phyloP scores from a whole-genome alignment of 2,113 vertebrate genomes.

The Craseonycteris thonglongyai region DNA sequence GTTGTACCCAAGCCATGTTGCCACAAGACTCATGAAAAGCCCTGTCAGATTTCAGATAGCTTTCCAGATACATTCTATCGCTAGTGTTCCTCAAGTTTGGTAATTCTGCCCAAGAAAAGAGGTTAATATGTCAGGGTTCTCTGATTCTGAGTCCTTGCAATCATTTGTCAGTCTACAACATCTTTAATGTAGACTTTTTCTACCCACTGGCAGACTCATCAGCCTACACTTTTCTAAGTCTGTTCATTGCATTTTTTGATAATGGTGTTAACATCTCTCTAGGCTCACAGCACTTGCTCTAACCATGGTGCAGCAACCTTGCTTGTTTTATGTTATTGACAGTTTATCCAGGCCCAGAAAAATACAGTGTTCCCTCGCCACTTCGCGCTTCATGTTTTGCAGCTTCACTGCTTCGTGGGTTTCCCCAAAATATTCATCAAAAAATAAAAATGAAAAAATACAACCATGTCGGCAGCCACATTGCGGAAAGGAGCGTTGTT shows the following conservation, averaged over 20 bases:
- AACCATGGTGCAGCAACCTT: neutral
- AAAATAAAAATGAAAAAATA: no score
- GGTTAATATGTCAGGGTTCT: neutral
- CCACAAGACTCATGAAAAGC: neutral
- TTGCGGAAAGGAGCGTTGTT: no score
- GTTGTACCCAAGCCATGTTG: neutral
- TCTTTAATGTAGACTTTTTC: neutral
- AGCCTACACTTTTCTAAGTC: slow-evolving; percentile 1
- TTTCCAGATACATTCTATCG: neutral
- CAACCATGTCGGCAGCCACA: no score
- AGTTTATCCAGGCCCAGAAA: neutral
- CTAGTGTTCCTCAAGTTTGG: neutral
- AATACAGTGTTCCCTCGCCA: no score
- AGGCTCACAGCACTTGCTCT: neutral
- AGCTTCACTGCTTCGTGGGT: no score
- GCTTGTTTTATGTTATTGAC: neutral
- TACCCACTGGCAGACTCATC: neutral
- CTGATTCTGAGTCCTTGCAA: neutral
- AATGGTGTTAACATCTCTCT: neutral
- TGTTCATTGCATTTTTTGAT: neutral
- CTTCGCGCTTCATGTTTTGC: no score
- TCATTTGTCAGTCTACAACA: neutral
- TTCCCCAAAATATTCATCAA: no score
- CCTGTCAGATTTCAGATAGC: neutral
- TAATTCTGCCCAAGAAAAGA: neutral